Evolutionary conservation across 2,888 invertebrate genomes (phyloP), one percentile per base, ranked within the genome.

Genomic region (Drosophila quinaria): DNA sequence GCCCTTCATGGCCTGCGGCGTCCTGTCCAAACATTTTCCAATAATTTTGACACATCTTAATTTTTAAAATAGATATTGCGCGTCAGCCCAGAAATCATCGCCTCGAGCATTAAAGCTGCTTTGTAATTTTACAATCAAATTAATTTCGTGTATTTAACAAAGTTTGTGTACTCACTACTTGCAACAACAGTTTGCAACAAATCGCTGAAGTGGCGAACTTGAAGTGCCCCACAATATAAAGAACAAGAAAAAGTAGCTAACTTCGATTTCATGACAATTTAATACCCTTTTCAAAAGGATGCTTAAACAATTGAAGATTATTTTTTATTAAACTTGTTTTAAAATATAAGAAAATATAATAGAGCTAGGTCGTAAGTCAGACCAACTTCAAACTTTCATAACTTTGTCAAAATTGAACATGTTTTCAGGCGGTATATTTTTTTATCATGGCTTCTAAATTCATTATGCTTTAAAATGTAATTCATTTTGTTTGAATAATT

Each of bases 111-210:
- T 60, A 22, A 56, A 33, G 66, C 25, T 80, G 78, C 59, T 74
- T 78, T 74, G 60, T 68, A 82, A 88, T 58, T 78, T 78, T 69
- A 74, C 80, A 77, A 84, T 80, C 74, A 88, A 84, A 83, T 85
- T 85, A 86, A 74, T 74, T 60, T 78, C 87, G 83, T 87, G 83
- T 87, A 80, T 78, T 80, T 84, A 75, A 75, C 72, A 69, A 81
- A 78, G 69, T 76, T 78, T 70, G 44, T 64, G 54, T 22, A 25
- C 33, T 59, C 19, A 59, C 44, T 67, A 54, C 42, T 64, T 64
- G 39, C 51, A 33, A 58, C 46, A 63, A 46, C 33, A 44, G 44
- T 54, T 70, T 22, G 70, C 75, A 59, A 44, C 56, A 42, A 71
- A 62, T 52, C 33, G 50, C 33, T 51, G 19, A 49, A 64, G 64